Conservation (phyloP, 2,113 vertebrate genomes). For the Elachura formosa region DNA sequence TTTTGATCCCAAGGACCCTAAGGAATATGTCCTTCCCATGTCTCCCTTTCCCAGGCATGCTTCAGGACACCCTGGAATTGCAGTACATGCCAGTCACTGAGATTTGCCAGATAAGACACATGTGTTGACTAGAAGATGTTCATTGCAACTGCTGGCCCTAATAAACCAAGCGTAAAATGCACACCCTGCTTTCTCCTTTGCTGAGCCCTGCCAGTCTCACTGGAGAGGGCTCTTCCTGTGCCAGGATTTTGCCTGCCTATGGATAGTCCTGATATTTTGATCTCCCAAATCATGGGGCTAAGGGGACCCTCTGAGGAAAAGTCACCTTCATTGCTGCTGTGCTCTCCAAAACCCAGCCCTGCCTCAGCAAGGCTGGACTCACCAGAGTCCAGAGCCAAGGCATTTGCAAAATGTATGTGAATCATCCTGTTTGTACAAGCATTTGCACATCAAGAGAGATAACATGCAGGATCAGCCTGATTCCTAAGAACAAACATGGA, state of each 20-base stretch:
- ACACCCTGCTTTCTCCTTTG: neutral
- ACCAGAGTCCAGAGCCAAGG: neutral
- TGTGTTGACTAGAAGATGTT: neutral
- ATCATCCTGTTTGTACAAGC: constrained; percentile 21
- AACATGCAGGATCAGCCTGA: neutral
- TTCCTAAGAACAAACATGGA: neutral
- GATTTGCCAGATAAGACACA: neutral
- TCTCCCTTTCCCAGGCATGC: neutral
- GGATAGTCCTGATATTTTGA: neutral
- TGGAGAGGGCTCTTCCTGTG: neutral
- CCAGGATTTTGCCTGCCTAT: neutral
- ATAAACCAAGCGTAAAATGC: neutral
- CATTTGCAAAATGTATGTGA: neutral
- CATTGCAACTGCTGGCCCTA: neutral
- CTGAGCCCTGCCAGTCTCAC: neutral
- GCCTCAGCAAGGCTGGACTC: neutral
- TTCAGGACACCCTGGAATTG: neutral
- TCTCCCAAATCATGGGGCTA: neutral
- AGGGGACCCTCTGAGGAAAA: neutral
- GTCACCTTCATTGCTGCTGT: neutral
- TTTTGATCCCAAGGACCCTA: neutral
- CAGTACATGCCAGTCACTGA: neutral
- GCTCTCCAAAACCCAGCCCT: neutral
- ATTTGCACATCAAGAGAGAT: neutral
- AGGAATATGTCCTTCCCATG: neutral